Evolutionary conservation across 2,797 vertebrate genomes (phyloP).

Genomic region (Lates japonicus): DNA sequence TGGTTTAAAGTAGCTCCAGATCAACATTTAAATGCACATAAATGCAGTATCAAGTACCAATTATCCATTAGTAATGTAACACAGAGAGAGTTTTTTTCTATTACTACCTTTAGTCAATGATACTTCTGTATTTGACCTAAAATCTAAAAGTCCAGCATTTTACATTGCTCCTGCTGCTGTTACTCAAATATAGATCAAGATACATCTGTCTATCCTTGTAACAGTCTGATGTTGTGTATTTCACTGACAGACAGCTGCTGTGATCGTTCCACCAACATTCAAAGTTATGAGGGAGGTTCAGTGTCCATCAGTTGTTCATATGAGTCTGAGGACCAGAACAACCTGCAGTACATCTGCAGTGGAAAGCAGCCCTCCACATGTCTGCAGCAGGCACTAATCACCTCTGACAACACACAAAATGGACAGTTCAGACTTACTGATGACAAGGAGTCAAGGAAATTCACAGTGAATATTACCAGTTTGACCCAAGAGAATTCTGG

Average conservation of each 20-base stretch:
- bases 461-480: slow-evolving; percentile 54
- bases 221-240: not conserved
- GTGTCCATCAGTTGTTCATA: slow-evolving; percentile 58
- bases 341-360: slow-evolving; percentile 67
- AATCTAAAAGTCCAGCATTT: not conserved
- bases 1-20: not conserved
- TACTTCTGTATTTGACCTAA: not conserved
- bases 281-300: slow-evolving; percentile 22
- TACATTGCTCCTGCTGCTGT: not conserved
- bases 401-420: fast-evolving
- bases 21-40: too few relatives aligned
- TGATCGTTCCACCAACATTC: not conserved
- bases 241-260: slow-evolving; percentile 61
- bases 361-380: slow-evolving; percentile 36
- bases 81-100: not conserved
- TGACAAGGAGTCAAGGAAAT: not conserved
- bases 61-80: not conserved
- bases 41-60: too few relatives aligned
- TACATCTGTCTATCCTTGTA: not conserved
- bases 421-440: slow-evolving; percentile 32
- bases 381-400: not conserved
- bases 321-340: not conserved
- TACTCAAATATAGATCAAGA: not conserved
- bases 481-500: slow-evolving; percentile 60
- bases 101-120: too few relatives aligned